These are phyloP conservation scores for Ceyx erithaca DNA, from an alignment of 2,797 vertebrate genomes.

Conservation along the genomic window DNA sequence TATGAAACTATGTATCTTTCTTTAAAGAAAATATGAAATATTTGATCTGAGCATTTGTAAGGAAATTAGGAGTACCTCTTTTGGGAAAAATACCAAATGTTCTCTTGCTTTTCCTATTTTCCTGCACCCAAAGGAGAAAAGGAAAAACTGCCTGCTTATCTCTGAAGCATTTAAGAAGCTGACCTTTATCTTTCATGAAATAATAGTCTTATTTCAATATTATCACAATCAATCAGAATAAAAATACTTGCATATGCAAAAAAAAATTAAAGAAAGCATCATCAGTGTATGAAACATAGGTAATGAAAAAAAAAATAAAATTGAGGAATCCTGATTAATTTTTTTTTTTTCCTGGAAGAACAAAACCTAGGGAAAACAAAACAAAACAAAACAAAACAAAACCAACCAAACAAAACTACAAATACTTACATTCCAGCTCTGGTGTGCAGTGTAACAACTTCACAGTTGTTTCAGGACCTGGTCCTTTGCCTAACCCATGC, in stretches of 20 bases:
- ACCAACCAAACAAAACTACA: background rate
- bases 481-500: background rate
- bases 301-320: background rate
- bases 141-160: background rate
- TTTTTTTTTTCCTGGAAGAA: background rate
- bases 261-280: background rate
- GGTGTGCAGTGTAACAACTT: background rate
- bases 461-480: background rate
- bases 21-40: background rate
- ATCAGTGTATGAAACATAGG: accelerated
- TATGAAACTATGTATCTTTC: background rate
- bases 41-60: background rate
- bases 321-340: background rate
- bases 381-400: background rate
- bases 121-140: background rate
- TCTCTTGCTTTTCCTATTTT: background rate
- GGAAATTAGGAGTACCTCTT: background rate
- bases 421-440: background rate
- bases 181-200: background rate
- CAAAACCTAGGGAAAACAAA: background rate
- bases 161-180: background rate
- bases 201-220: background rate
- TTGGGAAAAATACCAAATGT: background rate
- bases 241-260: background rate
- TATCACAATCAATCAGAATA: background rate